phyloP scores from a whole-genome alignment of 2,888 invertebrate species.

The Andricus quercusramuli region DNA sequence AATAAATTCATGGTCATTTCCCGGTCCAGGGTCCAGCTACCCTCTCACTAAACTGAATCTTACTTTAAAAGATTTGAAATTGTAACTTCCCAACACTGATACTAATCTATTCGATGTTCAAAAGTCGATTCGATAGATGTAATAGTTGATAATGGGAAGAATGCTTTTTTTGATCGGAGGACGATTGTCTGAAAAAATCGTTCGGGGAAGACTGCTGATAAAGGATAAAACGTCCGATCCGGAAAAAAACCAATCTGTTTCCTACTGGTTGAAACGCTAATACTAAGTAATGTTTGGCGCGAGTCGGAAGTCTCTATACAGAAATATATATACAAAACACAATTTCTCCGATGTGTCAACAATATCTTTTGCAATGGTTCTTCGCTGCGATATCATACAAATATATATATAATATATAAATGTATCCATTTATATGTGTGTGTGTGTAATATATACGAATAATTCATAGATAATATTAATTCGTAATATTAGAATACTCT shows the following conservation, averaged over 20 bases:
- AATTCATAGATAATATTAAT: constrained; percentile 68
- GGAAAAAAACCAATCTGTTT: constrained; percentile 43
- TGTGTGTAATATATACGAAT: constrained; percentile 58
- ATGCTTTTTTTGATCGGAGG: neutral
- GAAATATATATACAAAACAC: constrained; percentile 72
- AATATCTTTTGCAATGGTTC: constrained; percentile 60
- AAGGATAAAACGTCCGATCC: neutral
- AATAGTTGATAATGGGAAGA: neutral
- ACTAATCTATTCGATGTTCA: constrained; percentile 17
- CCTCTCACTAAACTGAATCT: too few relatives aligned
- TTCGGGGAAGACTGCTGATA: constrained; percentile 20
- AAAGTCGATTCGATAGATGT: constrained; percentile 2
- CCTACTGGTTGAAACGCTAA: constrained; percentile 46
- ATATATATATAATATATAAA: constrained; percentile 47
- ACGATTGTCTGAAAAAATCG: constrained; percentile 24
- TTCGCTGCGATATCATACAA: constrained; percentile 60
- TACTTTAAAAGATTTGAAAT: neutral
- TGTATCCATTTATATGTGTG: constrained; percentile 52
- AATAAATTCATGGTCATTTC: too few relatives aligned
- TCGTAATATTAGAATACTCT: constrained; percentile 74
- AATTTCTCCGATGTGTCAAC: constrained; percentile 63
- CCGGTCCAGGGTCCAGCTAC: too few relatives aligned
- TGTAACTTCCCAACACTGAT: neutral
- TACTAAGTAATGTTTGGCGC: constrained; percentile 33
- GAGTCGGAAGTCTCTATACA: constrained; percentile 58